phyloP scores from a whole-genome alignment of 1,140 invertebrate species.

The Dryas iulia region DNA sequence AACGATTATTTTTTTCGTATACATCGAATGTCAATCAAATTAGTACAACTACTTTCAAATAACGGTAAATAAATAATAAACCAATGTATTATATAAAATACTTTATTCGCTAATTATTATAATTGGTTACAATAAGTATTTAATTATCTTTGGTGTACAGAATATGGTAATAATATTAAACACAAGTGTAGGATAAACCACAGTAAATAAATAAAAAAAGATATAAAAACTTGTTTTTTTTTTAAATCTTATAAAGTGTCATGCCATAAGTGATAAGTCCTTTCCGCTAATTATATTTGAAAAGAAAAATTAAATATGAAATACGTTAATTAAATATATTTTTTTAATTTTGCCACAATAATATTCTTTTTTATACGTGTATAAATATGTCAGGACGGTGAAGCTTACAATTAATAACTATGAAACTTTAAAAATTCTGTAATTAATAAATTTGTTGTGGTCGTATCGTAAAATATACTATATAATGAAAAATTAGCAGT shows the following conservation, averaged over 20 bases:
- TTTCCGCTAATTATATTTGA: not conserved
- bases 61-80: not conserved
- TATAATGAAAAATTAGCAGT: no score
- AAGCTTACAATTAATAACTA: no score
- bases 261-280: not conserved
- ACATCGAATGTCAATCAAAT: not conserved
- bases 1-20: no score
- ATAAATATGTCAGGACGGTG: no score
- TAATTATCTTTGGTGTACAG: constrained; percentile 19
- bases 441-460: no score
- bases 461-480: no score
- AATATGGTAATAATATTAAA: constrained; percentile 7
- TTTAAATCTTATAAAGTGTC: not conserved
- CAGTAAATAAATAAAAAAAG: not conserved
- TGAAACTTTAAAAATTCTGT: no score
- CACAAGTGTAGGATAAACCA: constrained; percentile 1
- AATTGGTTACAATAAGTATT: constrained; percentile 11
- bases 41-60: not conserved
- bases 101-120: constrained; percentile 6
- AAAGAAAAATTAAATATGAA: not conserved
- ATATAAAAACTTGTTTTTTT: not conserved
- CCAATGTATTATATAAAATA: not conserved
- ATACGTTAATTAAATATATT: no score
- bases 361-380: no score
- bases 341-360: no score